Evolutionary conservation across 2,797 vertebrate species (phyloP).

Genomic region (Anguilla megastoma): DNA sequence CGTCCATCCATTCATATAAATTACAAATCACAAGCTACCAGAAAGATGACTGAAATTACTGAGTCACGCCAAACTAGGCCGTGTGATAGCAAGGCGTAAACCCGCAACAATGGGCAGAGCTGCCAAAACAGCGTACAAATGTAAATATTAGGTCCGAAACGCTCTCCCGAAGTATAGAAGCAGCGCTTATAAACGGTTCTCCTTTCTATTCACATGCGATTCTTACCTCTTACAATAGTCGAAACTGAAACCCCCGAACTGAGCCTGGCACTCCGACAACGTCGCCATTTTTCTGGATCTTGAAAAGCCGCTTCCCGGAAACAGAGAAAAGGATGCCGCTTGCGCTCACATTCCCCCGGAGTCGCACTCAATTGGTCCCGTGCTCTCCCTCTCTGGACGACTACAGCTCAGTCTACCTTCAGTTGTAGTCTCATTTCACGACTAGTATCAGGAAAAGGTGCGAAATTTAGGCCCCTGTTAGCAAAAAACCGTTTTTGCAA

Average conservation of each 20-base stretch:
- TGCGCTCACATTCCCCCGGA: not conserved
- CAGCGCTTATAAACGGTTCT: not conserved
- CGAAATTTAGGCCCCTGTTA: not conserved
- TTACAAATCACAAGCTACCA: not conserved
- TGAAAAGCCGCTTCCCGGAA: slow-evolving; percentile 65
- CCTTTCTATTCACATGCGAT: accelerated
- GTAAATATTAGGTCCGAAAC: not conserved
- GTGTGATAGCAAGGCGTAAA: slow-evolving; percentile 36
- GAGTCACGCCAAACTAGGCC: slow-evolving; percentile 54
- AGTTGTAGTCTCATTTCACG: not conserved
- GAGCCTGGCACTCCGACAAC: slow-evolving; percentile 62
- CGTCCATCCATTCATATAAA: not conserved
- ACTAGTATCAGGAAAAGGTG: too few species aligned
- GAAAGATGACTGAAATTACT: slow-evolving; percentile 44
- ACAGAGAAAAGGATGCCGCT: slow-evolving; percentile 13
- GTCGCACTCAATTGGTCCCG: not conserved
- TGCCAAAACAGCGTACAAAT: not conserved
- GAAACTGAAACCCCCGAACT: slow-evolving; percentile 84
- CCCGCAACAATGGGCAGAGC: not conserved
- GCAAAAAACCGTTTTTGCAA: not conserved
- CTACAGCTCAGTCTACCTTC: not conserved
- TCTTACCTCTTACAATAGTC: slow-evolving; percentile 85
- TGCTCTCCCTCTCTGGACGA: not conserved
- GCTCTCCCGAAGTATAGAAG: not conserved
- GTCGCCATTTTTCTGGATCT: slow-evolving; percentile 78